Evolutionary conservation across 2,888 invertebrate species (phyloP).

Genomic region (Pterostichus niger): DNA sequence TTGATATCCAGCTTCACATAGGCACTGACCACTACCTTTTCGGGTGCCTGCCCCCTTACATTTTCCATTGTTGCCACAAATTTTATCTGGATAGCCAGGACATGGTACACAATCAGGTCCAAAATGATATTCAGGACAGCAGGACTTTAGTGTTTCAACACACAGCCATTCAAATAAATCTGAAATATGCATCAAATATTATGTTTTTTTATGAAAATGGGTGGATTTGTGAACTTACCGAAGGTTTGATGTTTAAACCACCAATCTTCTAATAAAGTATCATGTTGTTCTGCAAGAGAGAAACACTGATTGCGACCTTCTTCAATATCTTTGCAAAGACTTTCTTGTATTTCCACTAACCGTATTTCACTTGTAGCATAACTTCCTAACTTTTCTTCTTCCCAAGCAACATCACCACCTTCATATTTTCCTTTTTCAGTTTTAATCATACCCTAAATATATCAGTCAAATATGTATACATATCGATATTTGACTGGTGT

Average conservation of each 20-base stretch:
- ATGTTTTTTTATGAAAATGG: neutral
- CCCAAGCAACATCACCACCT: constrained; percentile 96
- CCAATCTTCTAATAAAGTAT: constrained; percentile 92
- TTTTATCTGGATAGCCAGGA: constrained; percentile 84
- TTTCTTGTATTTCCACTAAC: constrained; percentile 93
- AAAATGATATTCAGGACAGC: constrained; percentile 92
- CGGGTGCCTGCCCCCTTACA: constrained; percentile 88
- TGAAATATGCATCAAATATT: constrained; percentile 69
- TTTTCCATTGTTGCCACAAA: constrained; percentile 90
- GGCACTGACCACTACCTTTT: constrained; percentile 94
- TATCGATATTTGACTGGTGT: constrained; percentile 55
- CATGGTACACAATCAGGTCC: constrained; percentile 91
- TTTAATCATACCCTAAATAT: constrained; percentile 84
- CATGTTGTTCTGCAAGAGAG: constrained; percentile 89
- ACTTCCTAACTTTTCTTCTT: constrained; percentile 90
- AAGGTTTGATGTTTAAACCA: constrained; percentile 84
- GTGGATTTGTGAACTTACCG: constrained; percentile 14
- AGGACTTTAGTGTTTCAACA: constrained; percentile 86
- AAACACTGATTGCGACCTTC: constrained; percentile 90
- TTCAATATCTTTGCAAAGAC: constrained; percentile 87
- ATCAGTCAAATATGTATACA: constrained; percentile 23
- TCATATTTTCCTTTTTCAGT: constrained; percentile 94
- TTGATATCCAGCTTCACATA: constrained; percentile 90
- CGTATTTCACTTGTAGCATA: constrained; percentile 94
- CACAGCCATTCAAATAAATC: constrained; percentile 89